Base-by-base conservation (phyloP, 2,888 invertebrate genomes). In the Macrophya annulata region DNA sequence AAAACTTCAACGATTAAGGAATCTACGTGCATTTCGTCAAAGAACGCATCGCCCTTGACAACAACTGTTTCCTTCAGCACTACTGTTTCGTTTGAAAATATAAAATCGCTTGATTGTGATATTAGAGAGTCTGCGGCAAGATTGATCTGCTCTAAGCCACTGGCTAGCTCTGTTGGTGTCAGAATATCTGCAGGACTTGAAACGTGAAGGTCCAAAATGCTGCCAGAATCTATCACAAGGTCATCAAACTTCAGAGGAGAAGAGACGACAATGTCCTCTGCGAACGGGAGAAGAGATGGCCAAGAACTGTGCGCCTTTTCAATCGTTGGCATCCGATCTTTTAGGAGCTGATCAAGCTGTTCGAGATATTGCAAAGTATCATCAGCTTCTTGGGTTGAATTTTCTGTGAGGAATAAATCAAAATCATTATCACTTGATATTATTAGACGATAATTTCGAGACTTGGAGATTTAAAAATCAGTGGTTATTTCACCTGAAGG, bases 1-100 rank as follows among this genome's bases (percentile, higher is more conserved):
- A 91, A 82, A 48, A 71, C 71, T 43, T 89, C 85, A 5, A 89
- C 88, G 3, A 85, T 25, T 37, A 92, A 84, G 0, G 85, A 84
- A 76, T 91, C 88, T 6, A 90, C 87, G 8, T 87, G 55, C 62
- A 93, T 25, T n/a, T 89, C 85, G 9, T 88, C 86, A 40, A 92
- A 86, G 62, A 85, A 85, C 10, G 89, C 89, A 81, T 91, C 86
- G 0, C 86, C 88, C 6, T 87, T 72, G n/a, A 91, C 77, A 17
- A 85, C 5, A 6, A 91, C 76, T 4, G 88, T 72, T 5, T 88
- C 88, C 6, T 55, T 65, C 5, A 89, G 9, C 8, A 21, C 9
- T 17, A 8, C 37, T 6, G 31, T 68, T 10, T 31, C 48, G 17
- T 83, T 71, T 4, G 45, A 12, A 31, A 45, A 68, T 55, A 45